phyloP scores from a whole-genome alignment of 23 tunicate genomes.

The Styela clava region DNA sequence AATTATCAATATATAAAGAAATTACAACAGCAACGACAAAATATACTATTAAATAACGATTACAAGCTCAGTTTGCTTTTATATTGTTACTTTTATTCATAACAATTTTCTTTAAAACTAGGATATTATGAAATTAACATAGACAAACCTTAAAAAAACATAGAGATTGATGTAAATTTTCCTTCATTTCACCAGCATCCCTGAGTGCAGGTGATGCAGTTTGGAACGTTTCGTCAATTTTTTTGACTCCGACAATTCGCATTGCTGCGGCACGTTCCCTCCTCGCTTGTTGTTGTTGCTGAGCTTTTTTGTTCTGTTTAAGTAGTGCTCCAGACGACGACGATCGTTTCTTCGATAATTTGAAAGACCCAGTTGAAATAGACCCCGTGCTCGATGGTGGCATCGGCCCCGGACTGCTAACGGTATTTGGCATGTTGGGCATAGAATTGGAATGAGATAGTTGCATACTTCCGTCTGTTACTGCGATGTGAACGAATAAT shows the following conservation, averaged over 20 bases:
- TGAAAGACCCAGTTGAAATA: background rate
- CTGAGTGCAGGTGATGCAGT: background rate
- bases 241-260: slow-evolving; percentile 29
- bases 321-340: slow-evolving; percentile 13
- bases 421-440: slow-evolving; percentile 14
- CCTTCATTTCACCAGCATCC: slow-evolving; percentile 27
- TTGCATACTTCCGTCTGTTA: slow-evolving; percentile 30
- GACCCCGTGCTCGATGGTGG: background rate
- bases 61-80: too few relatives aligned
- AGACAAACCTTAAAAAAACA: slow-evolving; percentile 22
- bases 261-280: slow-evolving; percentile 29
- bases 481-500: slow-evolving; percentile 81
- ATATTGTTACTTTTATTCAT: too few relatives aligned
- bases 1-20: too few relatives aligned
- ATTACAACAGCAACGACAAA: too few relatives aligned
- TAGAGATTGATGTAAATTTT: slow-evolving; percentile 12
- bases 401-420: slow-evolving; percentile 9
- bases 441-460: slow-evolving; percentile 22
- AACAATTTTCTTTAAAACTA: too few relatives aligned
- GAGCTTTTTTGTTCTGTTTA: slow-evolving; percentile 32
- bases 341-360: slow-evolving; percentile 3
- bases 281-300: slow-evolving; percentile 33
- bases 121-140: too few relatives aligned
- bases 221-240: slow-evolving; percentile 19
- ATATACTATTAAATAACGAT: too few relatives aligned